Base-by-base conservation (phyloP, 35 echinoderm and acorn worm species). In the Diadema setosum region DNA sequence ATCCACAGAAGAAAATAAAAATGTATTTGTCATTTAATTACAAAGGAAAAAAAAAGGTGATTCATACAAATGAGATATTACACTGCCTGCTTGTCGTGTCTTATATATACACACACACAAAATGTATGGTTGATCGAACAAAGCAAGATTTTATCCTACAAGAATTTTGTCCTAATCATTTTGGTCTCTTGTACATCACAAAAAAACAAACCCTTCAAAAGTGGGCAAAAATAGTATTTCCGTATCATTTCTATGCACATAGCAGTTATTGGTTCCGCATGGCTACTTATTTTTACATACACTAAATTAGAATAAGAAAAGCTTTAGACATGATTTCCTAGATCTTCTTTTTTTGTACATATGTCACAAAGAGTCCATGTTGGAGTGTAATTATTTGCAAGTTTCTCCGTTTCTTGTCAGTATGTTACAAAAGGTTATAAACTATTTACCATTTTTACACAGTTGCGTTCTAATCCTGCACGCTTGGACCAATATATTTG, bases 261-360 rank as follows among this genome's bases (percentile, higher is more conserved):
- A 42, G 73, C 73, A 78, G 73, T 41, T n/a, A 43, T 34, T 78
- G n/a, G 18, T 78, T 42, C 63, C 37, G 27, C n/a, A n/a, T n/a
- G n/a, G n/a, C n/a, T n/a, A n/a, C n/a, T n/a, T n/a, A n/a, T n/a
- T n/a, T n/a, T n/a, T n/a, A n/a, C n/a, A n/a, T n/a, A n/a, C n/a
- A n/a, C n/a, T n/a, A n/a, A n/a, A n/a, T 78, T 78, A 78, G 35
- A 78, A 78, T 78, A 78, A 78, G 24, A 76, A 78, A 78, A 42
- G 18, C 39, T 4, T 34, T 78, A 78, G 44, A 14, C 39, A 78
- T 41, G 73, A 33, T 78, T 78, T 78, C 44, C 39, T 41, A 78
- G 24, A n/a, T 44, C 16, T 26, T 78, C 40, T 78, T 78, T 78
- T 78, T 67, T 78, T 78, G 44, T 41, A 78, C 25, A n/a, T 78